These are phyloP conservation scores for Gobius niger DNA, from an alignment of 2,113 vertebrate genomes.

Conservation along the genomic window DNA sequence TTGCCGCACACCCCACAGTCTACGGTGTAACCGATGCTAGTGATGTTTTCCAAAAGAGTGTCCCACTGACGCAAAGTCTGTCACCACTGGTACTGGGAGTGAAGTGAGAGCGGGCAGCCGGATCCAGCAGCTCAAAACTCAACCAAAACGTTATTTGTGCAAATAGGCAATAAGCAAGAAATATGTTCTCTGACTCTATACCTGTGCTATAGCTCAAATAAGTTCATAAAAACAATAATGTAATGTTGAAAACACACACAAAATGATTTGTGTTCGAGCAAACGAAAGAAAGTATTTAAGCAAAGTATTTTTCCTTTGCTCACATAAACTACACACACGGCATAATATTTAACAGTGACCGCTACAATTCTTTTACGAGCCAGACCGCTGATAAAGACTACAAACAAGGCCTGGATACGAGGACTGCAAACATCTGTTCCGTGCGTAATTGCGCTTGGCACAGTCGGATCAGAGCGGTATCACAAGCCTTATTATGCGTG, in stretches of 20 bases:
- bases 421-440: conserved; percentile 33
- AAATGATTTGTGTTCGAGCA: too few relatives aligned
- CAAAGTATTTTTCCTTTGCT: too few relatives aligned
- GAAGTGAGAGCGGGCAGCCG: neutral
- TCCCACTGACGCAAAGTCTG: neutral
- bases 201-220: too few relatives aligned
- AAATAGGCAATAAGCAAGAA: too few relatives aligned
- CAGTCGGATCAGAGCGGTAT: neutral
- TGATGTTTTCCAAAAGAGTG: neutral
- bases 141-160: too few relatives aligned
- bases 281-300: too few relatives aligned
- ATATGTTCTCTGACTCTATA: too few relatives aligned
- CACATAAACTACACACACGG: too few relatives aligned
- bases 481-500: neutral
- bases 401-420: conserved; percentile 41
- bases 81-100: neutral
- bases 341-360: too few relatives aligned
- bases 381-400: conserved; percentile 16
- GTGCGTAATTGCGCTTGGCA: conserved; percentile 46
- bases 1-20: neutral
- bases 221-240: too few relatives aligned
- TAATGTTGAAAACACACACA: too few relatives aligned
- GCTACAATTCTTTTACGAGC: conserved; percentile 2
- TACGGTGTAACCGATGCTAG: neutral
- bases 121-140: too few relatives aligned